Conservation (phyloP, 2,797 vertebrate species). For the Austrolebias charrua region DNA sequence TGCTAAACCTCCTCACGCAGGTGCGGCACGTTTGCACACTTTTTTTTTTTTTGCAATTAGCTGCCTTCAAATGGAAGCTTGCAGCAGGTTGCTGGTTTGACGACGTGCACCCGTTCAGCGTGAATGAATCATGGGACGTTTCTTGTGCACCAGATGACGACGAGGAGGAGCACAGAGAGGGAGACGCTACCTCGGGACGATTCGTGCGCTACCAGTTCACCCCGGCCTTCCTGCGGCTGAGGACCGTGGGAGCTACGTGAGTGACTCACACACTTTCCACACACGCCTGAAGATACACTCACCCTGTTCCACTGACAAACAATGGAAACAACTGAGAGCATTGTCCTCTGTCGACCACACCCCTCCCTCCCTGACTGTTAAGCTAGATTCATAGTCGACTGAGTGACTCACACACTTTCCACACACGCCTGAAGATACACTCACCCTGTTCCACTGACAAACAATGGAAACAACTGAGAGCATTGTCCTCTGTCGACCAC, state of each 20-base stretch:
- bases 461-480: constrained; percentile 31
- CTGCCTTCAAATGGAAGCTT: constrained; percentile 5
- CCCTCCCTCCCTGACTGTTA: neutral
- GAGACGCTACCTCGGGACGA: constrained; percentile 83
- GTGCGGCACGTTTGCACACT: constrained; percentile 55
- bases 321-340: constrained; percentile 25
- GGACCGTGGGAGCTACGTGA: constrained; percentile 91
- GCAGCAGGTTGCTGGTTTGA: neutral
- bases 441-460: constrained; percentile 22
- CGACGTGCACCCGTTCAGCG: neutral
- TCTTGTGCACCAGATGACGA: constrained; percentile 70
- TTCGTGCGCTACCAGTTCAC: constrained; percentile 97
- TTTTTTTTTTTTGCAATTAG: neutral
- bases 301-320: constrained; percentile 27
- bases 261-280: constrained; percentile 52
- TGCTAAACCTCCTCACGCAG: constrained; percentile 86
- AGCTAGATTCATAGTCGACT: too few species aligned
- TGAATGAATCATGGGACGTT: constrained; percentile 6
- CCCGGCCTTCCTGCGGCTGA: constrained; percentile 87
- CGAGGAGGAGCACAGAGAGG: constrained; percentile 81
- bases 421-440: constrained; percentile 10
- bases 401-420: constrained; percentile 57
- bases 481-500: constrained; percentile 11
- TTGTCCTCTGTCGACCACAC: constrained; percentile 13
- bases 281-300: constrained; percentile 15